Percentiles rank a stretch among this genome's conserved stretches.
Evolutionary conservation across 2,797 vertebrate genomes (phyloP).

Genomic region (Natrix natrix): DNA sequence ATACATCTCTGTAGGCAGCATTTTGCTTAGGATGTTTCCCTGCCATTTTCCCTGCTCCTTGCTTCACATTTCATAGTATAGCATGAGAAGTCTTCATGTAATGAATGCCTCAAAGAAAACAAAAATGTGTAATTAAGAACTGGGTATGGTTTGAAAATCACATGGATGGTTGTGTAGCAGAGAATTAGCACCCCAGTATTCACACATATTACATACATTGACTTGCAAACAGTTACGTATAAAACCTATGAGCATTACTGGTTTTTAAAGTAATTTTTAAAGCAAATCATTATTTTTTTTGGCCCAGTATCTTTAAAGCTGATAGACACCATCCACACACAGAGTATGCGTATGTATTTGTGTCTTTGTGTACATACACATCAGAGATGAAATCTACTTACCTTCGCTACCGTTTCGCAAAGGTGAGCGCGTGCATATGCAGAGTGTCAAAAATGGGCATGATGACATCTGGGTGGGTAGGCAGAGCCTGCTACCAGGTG

Average conservation of each 20-base stretch:
- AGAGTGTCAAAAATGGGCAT: too few species aligned
- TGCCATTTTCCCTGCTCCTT: not conserved
- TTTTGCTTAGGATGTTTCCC: not conserved
- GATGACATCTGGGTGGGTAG: too few species aligned
- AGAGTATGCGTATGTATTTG: not conserved
- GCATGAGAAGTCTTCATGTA: not conserved
- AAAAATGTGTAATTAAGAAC: not conserved
- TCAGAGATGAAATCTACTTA: too few species aligned
- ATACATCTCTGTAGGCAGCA: not conserved
- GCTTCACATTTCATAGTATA: not conserved
- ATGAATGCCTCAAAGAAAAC: not conserved
- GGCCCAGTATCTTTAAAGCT: not conserved
- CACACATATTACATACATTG: not conserved
- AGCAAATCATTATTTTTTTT: not conserved
- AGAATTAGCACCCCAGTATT: not conserved
- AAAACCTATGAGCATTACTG: not conserved
- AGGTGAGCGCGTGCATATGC: too few species aligned
- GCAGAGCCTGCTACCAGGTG: too few species aligned
- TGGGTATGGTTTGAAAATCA: not conserved
- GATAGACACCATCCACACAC: not conserved
- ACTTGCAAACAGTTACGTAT: not conserved
- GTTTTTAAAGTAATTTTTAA: not conserved
- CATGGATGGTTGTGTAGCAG: not conserved
- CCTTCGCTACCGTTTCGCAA: too few species aligned
- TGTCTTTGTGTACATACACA: not conserved